A percentile compares a stretch with the other conserved stretches of the same genome.
Evolutionary conservation across 2,113 vertebrate genomes (phyloP).

Genomic region (Siniperca knerii): DNA sequence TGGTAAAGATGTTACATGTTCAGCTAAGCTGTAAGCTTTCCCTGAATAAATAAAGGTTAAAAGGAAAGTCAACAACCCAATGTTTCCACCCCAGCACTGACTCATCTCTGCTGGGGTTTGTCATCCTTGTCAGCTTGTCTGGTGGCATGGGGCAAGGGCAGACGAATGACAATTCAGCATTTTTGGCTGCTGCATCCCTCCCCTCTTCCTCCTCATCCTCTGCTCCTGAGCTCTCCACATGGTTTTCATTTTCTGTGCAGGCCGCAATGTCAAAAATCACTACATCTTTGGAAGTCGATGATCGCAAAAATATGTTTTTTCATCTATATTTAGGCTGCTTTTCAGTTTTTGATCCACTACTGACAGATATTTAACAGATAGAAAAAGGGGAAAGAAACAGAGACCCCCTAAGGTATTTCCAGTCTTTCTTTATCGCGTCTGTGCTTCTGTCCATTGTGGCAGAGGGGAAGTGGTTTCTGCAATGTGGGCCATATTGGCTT

Average conservation of each 20-base stretch:
- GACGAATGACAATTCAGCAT: constrained; percentile 40
- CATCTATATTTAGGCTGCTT: constrained; percentile 34
- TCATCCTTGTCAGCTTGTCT: constrained; percentile 39
- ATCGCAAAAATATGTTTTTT: constrained; percentile 41
- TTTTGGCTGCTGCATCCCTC: constrained; percentile 21
- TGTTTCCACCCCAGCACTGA: constrained; percentile 41
- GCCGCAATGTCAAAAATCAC: constrained; percentile 56
- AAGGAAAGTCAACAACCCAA: constrained; percentile 29
- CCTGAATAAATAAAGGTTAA: constrained; percentile 47
- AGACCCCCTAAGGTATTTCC: constrained; percentile 41
- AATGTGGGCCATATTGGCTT: constrained; percentile 48
- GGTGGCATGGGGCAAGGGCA: constrained; percentile 27
- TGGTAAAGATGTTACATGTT: constrained; percentile 24
- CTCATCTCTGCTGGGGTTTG: constrained; percentile 47
- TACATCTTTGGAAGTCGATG: constrained; percentile 20
- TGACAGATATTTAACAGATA: constrained; percentile 35
- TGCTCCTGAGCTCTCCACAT: constrained; percentile 40
- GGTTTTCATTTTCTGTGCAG: constrained; percentile 47
- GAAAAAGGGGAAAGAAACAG: neutral
- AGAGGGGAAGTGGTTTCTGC: constrained; percentile 62
- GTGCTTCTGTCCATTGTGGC: constrained; percentile 69
- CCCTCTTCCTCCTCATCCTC: constrained; percentile 28
- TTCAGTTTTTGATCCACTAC: constrained; percentile 1
- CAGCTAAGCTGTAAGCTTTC: constrained; percentile 12
- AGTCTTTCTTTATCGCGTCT: constrained; percentile 59